These are phyloP conservation scores for Lepidurus arcticus DNA, from an alignment of 1,140 invertebrate species.

Conservation along the genomic window DNA sequence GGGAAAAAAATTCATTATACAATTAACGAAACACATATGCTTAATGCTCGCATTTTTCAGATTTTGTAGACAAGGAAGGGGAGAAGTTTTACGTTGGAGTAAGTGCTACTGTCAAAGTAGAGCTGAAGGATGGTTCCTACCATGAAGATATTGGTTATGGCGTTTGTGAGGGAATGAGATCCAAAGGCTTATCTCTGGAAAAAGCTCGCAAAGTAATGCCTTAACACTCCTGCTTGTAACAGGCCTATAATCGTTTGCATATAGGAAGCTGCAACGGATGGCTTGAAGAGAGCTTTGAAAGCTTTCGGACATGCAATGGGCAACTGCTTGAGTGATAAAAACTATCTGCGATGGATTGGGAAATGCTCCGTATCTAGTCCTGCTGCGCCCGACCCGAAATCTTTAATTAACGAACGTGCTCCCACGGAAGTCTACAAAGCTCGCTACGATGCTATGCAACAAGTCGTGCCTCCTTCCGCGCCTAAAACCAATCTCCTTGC, in stretches of 20 bases:
- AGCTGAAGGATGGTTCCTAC: constrained; percentile 48
- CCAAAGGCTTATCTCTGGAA: constrained; percentile 48
- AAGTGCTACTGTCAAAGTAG: constrained; percentile 48
- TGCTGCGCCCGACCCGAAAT: neutral
- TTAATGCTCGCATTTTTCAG: constrained; percentile 39
- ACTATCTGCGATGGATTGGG: constrained; percentile 42
- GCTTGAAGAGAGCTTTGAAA: constrained; percentile 49
- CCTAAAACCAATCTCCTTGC: neutral
- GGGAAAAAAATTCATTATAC: neutral
- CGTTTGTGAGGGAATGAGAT: constrained; percentile 49
- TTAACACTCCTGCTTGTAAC: constrained; percentile 24
- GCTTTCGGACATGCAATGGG: constrained; percentile 50
- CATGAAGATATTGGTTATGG: constrained; percentile 52
- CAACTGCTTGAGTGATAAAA: constrained; percentile 49
- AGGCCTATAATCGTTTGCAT: constrained; percentile 6
- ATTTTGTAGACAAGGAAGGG: constrained; percentile 45
- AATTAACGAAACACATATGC: neutral
- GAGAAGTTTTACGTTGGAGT: constrained; percentile 50
- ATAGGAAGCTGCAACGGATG: constrained; percentile 50
- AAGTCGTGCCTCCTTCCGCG: neutral
- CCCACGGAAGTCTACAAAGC: constrained; percentile 19
- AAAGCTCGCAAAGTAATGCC: constrained; percentile 45
- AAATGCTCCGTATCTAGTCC: constrained; percentile 6
- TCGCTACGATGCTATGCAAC: neutral
- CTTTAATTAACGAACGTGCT: constrained; percentile 19